Base-by-base conservation (phyloP, 2,113 vertebrate genomes). In the Gadus chalcogrammus region DNA sequence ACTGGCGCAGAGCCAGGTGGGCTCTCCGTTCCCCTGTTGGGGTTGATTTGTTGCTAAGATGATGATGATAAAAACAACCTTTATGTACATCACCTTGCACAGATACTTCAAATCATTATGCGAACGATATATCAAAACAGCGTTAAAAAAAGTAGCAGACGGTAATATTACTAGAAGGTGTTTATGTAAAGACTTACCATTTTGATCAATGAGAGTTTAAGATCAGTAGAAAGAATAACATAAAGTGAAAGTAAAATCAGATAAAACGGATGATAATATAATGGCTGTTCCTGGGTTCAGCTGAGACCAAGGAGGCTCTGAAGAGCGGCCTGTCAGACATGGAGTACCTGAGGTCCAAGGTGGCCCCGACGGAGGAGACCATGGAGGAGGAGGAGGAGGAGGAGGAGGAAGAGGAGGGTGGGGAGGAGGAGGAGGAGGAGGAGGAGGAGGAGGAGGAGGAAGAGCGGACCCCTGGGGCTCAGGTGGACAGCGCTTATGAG, bases 281-380 rank as follows among this genome's bases (percentile, higher is more conserved):
- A 8, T 65, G 67, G 17, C 70, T 74, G 13, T 22, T 86, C 73
- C 24, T 72, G 92, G 91, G 60, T 79, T 75, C 11, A 48, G 42
- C 9, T 9, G 42, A 48, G 42, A 28, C 28, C 71, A 16, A 92
- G 90, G 80, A 88, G 72, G 91, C 91, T 20, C 70, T 90, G 20
- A 90, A 90, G 82, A 88, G 89, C 69, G 90, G 79, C 4, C 84
- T 99, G 56, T 98, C 96, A 0, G 97, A 99, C 81, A 95, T 97
- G 95, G 97, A 98, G 3, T 99, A 99, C 85, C 91, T 98, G 79
- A 95, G 92, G 53, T 96, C 94, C 22, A 99, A 99, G 84, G 79
- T 96, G 80, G 93, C 95, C 74, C 71, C 62, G 69, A 85, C 76
- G 31, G 67, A 73, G 2, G 79, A 84, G 31, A 52, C 84, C 1